Evolutionary conservation across 1,140 invertebrate species (phyloP).

Genomic region (Brachionus asplanchnoidis): DNA sequence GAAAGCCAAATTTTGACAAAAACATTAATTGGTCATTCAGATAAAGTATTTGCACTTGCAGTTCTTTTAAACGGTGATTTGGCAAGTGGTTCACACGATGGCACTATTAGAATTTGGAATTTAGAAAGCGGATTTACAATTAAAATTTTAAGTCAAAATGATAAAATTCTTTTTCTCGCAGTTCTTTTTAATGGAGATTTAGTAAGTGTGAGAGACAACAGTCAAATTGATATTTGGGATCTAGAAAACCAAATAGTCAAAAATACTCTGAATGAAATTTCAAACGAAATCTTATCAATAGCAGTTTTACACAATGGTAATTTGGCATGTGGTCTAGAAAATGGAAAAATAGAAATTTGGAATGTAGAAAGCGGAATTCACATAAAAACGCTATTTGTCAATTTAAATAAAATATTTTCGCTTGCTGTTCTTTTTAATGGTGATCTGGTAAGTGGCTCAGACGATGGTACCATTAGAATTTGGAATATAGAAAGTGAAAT

Average conservation of each 20-base stretch:
- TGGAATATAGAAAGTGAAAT: background rate
- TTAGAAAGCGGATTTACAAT: background rate
- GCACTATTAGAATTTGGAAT: background rate
- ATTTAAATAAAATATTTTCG: background rate
- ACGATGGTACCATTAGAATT: background rate
- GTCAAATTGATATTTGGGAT: background rate
- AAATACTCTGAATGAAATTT: background rate
- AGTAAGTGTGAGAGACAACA: background rate
- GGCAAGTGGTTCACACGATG: background rate
- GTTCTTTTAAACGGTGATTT: background rate
- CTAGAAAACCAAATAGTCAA: background rate
- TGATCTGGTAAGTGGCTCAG: background rate
- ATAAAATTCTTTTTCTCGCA: background rate
- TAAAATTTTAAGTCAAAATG: background rate
- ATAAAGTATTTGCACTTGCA: background rate
- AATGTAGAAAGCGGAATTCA: background rate
- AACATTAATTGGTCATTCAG: background rate
- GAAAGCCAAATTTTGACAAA: background rate
- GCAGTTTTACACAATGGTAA: background rate
- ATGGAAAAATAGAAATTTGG: background rate
- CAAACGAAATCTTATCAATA: background rate
- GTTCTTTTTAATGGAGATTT: background rate
- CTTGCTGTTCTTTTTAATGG: background rate
- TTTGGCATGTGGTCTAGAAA: background rate
- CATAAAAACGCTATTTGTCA: background rate